These are phyloP conservation scores for Sebastiscus albofasciatus DNA, from an alignment of 2,797 vertebrate species.

Conservation along the genomic window DNA sequence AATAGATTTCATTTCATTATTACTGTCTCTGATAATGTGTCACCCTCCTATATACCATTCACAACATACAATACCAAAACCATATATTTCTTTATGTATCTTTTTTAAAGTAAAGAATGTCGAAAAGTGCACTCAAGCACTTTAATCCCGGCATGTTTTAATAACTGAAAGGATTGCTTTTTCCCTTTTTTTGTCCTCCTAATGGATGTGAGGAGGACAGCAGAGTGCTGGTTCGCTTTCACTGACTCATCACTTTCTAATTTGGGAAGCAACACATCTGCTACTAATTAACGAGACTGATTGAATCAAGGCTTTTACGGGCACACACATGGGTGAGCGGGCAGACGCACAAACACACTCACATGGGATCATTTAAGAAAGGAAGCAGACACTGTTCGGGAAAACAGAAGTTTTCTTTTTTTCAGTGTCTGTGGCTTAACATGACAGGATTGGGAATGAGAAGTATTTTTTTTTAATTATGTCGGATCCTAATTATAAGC, in stretches of 20 bases:
- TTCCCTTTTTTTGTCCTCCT: slow-evolving; percentile 7
- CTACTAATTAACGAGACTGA: slow-evolving; percentile 71
- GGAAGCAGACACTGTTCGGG: not conserved
- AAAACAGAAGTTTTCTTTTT: not conserved
- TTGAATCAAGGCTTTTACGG: slow-evolving; percentile 61
- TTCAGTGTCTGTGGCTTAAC: not conserved
- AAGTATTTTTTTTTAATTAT: not conserved
- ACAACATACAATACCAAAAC: not conserved
- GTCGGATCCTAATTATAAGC: not conserved
- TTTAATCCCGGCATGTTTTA: not conserved
- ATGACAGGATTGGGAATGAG: not conserved
- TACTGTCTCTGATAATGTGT: not conserved
- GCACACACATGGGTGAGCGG: not conserved
- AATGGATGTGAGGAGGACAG: slow-evolving; percentile 36
- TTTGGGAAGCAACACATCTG: slow-evolving; percentile 71
- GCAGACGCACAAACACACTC: not conserved
- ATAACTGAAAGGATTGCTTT: slow-evolving; percentile 20
- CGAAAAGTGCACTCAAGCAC: not conserved
- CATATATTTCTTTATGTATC: not conserved
- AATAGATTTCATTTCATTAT: not conserved
- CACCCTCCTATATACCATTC: not conserved
- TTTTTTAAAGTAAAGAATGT: not conserved
- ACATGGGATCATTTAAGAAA: slow-evolving; percentile 9
- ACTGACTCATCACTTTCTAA: slow-evolving; percentile 73
- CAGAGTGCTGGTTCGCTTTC: slow-evolving; percentile 42